A percentile compares a stretch with the other conserved stretches of the same genome.
Conservation (phyloP, 2,113 vertebrate species). For the Protobothrops mucrosquamatus region DNA sequence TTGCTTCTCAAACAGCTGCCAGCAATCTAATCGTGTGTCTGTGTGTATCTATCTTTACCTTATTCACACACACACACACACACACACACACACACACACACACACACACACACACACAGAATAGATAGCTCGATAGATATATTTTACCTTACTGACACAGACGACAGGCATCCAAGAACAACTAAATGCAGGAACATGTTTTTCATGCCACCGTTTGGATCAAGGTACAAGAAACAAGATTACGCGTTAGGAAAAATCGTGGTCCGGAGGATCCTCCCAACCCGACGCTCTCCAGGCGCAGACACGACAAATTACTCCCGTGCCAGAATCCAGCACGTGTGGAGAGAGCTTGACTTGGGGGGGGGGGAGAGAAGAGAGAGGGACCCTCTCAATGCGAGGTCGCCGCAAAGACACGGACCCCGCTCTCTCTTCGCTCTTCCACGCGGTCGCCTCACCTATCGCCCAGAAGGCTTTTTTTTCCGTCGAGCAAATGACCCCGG, state of each 20-base stretch:
- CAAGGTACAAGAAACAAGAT: not conserved
- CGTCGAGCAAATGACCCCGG: not conserved
- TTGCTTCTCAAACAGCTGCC: not conserved
- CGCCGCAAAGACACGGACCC: not conserved
- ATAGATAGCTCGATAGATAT: no score
- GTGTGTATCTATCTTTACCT: no score
- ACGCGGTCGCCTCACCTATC: not conserved
- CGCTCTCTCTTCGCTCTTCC: not conserved
- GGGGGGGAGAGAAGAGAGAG: no score
- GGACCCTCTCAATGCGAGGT: no score
- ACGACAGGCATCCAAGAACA: not conserved
- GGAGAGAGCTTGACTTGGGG: not conserved
- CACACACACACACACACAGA: no score
- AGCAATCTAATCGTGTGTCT: not conserved
- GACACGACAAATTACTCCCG: not conserved
- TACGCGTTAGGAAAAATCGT: not conserved
- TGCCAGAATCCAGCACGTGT: not conserved
- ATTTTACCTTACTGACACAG: not conserved
- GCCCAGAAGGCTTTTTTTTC: not conserved
- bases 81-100: no score
- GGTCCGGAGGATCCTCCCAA: not conserved
- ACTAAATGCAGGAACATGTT: not conserved
- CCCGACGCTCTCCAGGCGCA: not conserved
- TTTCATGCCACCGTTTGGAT: not conserved
- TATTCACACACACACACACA: no score